These are phyloP conservation scores for Aurelia aurita complex sp. Pacific DNA, from an alignment of 30 jellyfish, hydroid and myxozoan genomes.

Conservation along the genomic window DNA sequence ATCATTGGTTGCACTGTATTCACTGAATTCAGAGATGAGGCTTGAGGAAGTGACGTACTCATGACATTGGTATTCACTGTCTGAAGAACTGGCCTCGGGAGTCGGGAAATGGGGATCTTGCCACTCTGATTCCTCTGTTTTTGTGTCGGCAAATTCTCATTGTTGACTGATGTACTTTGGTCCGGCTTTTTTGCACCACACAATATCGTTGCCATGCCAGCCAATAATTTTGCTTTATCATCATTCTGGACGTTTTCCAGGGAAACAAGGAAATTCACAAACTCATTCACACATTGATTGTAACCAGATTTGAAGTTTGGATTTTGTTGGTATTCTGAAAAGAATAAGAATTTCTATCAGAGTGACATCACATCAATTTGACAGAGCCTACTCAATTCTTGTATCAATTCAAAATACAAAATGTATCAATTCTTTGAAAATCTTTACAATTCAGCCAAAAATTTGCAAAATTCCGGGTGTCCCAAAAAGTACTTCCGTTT, in stretches of 20 bases:
- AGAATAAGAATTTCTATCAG: neutral
- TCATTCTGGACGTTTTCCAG: slow-evolving; percentile 46
- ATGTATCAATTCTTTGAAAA: too few relatives aligned
- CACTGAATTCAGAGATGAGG: slow-evolving; percentile 1
- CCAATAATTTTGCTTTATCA: slow-evolving; percentile 52
- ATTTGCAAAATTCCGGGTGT: too few relatives aligned
- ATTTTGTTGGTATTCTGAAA: slow-evolving; percentile 53
- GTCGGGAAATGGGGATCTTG: slow-evolving; percentile 19
- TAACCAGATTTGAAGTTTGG: slow-evolving; percentile 59
- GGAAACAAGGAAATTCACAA: slow-evolving; percentile 50
- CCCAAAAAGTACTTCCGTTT: too few relatives aligned
- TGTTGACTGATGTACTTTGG: neutral
- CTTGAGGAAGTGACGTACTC: neutral
- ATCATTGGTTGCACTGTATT: neutral
- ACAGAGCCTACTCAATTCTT: too few relatives aligned
- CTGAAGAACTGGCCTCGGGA: slow-evolving; percentile 50
- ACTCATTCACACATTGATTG: slow-evolving; percentile 68
- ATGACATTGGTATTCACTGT: slow-evolving; percentile 30
- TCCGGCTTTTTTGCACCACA: slow-evolving; percentile 50
- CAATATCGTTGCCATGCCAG: slow-evolving; percentile 62
- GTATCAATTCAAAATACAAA: too few relatives aligned
- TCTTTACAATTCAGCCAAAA: too few relatives aligned
- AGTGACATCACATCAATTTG: too few relatives aligned
- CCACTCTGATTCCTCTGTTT: neutral
- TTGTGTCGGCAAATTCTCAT: neutral